phyloP scores from a whole-genome alignment of 2,888 invertebrate genomes.

The Pseudococcus longispinus region DNA sequence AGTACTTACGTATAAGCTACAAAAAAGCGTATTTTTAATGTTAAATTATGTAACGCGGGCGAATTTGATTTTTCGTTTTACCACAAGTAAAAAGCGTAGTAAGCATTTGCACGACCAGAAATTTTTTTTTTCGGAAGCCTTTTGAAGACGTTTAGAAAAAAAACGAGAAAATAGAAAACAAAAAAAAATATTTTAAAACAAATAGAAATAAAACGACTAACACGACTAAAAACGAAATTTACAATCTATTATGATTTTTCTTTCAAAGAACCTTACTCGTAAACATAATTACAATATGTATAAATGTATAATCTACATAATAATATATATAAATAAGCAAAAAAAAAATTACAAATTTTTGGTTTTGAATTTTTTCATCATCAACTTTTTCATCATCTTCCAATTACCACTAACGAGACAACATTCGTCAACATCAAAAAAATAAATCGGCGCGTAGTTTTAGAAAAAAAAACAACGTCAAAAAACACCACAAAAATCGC shows the following conservation, averaged over 20 bases:
- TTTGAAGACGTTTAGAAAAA: conserved; percentile 21
- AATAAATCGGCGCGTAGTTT: not conserved
- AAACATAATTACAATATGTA: conserved; percentile 14
- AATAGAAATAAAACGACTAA: conserved; percentile 40
- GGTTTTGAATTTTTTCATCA: conserved; percentile 10
- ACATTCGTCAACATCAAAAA: not conserved
- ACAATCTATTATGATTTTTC: conserved; percentile 46
- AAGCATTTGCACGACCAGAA: conserved; percentile 32
- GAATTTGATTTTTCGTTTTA: conserved; percentile 3
- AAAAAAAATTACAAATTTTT: conserved; percentile 44
- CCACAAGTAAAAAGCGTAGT: not conserved
- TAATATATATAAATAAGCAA: conserved; percentile 43
- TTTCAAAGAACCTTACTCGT: not conserved
- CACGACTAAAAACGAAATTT: conserved; percentile 47
- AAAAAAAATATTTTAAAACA: conserved; percentile 14
- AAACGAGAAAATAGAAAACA: not conserved
- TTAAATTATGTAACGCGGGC: conserved; percentile 32
- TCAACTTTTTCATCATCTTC: conserved; percentile 1
- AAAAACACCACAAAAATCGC: not conserved
- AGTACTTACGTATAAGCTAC: conserved; percentile 41
- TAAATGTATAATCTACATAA: conserved; percentile 16
- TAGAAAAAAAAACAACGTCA: not conserved
- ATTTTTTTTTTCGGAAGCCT: conserved; percentile 18
- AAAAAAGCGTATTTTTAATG: conserved; percentile 25
- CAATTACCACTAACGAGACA: not conserved